A percentile compares a stretch with the other conserved stretches of the same genome.
Conservation (phyloP, 2,888 invertebrate genomes). For the Napeogenes inachia region DNA sequence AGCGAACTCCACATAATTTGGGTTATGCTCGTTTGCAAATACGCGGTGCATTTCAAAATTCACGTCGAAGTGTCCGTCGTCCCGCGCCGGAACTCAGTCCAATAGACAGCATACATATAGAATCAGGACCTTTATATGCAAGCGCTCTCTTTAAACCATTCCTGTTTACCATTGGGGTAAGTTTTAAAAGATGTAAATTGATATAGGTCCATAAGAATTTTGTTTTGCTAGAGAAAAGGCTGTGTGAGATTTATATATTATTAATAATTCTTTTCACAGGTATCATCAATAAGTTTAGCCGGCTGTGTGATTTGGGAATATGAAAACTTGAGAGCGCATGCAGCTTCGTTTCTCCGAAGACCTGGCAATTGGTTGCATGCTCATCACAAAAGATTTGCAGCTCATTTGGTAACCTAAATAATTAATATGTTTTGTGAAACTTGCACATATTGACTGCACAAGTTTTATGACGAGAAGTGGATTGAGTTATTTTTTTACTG, state of each 20-base stretch:
- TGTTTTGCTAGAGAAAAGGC: background rate
- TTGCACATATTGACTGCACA: too few species aligned
- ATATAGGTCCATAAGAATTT: too few species aligned
- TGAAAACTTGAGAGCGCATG: conserved; percentile 80
- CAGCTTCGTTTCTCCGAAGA: conserved; percentile 69
- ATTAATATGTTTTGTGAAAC: conserved; percentile 1
- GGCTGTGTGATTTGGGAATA: conserved; percentile 93
- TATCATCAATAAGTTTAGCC: conserved; percentile 82
- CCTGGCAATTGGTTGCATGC: conserved; percentile 74
- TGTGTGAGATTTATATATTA: background rate
- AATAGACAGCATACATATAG: conserved; percentile 59
- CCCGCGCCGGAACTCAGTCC: conserved; percentile 52
- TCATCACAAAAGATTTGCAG: conserved; percentile 54
- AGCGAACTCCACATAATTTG: conserved; percentile 29
- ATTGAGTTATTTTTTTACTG: background rate
- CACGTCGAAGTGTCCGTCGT: conserved; percentile 45
- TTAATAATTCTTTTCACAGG: conserved; percentile 59
- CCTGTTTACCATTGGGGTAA: conserved; percentile 81
- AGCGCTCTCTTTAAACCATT: conserved; percentile 78
- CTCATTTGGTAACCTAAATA: conserved; percentile 1
- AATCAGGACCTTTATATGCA: conserved; percentile 61
- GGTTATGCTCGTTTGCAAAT: conserved; percentile 43
- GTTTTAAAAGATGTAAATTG: conserved; percentile 29
- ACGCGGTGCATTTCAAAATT: conserved; percentile 59
- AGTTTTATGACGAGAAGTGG: too few species aligned